Base-by-base conservation (phyloP, 2,797 vertebrate species). In the Eulemur mongoz region DNA sequence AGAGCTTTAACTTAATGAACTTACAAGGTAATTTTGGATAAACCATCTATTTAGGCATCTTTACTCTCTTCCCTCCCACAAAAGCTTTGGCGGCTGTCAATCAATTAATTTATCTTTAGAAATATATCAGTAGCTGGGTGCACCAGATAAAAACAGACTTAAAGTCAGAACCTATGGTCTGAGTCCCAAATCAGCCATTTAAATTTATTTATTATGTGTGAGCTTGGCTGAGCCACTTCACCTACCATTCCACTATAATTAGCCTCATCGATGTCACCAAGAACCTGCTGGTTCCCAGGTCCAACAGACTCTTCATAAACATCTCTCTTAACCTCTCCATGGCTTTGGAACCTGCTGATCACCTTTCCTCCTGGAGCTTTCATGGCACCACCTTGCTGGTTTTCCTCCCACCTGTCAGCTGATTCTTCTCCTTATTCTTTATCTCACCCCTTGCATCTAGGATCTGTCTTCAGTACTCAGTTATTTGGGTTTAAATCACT, bases 41-140 rank as follows among this genome's bases (percentile, higher is more conserved):
- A 93, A 67, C 12, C 22, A 15, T 35, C 81, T 38, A 61, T 27
- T 38, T 52, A 27, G 7, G 7, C 12, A 4, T 83, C 48, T 89
- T 92, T 70, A 40, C 14, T 72, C 43, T 72, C 13, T 57, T 69
- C 52, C 10, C 23, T 57, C 57, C 30, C 20, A 67, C 52, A 57
- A 78, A 84, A 35, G 9, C 27, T 94, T 67, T 69, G 25, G 4
- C 73, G 65, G 27, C 22, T 75, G 52, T 52, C 63, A 67, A 5
- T 17, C 38, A 65, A 67, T 65, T 91, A 48, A 78, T 67, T 89
- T 65, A 70, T 81, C 67, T 75, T 87, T 43, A 97, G 76, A 96
- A 93, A 48, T 30, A 85, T 6, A 91, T 52, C 32, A 63, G 57
- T 43, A 52, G 82, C 38, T 84, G 48, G 11, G 3, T n/a, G 4